Conservation (phyloP, 2,113 vertebrate genomes). For the Ginglymostoma cirratum region DNA sequence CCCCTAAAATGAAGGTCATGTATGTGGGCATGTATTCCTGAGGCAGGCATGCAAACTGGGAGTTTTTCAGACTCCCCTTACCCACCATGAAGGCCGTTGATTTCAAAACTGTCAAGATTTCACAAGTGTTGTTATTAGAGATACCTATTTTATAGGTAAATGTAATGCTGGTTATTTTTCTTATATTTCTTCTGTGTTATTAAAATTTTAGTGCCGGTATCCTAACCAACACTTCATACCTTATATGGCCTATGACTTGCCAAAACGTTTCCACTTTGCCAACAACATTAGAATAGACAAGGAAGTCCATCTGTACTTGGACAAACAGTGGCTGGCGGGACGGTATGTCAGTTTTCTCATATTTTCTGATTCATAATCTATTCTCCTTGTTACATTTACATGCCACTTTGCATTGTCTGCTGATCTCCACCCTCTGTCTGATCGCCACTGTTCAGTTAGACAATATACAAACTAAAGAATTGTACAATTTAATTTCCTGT, state of each 20-base stretch:
- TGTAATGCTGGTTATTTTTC: neutral
- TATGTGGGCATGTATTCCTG: no score
- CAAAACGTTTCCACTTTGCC: slow-evolving; percentile 86
- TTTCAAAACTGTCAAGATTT: neutral
- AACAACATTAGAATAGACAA: slow-evolving; percentile 81
- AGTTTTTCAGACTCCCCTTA: no score
- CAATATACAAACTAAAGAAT: neutral
- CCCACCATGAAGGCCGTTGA: neutral
- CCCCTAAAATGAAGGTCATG: no score
- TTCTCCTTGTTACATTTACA: neutral
- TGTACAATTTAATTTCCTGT: neutral
- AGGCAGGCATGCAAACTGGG: no score
- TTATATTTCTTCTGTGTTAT: neutral
- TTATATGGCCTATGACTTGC: slow-evolving; percentile 79
- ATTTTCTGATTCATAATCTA: neutral
- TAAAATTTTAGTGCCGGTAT: slow-evolving; percentile 68
- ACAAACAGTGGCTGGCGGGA: slow-evolving; percentile 73
- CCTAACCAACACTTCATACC: slow-evolving; percentile 76
- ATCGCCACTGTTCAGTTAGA: neutral
- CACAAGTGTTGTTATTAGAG: neutral
- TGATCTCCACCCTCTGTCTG: neutral
- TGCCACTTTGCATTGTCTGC: neutral
- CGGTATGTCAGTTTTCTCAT: slow-evolving; percentile 54
- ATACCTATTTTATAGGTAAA: neutral
- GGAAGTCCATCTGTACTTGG: slow-evolving; percentile 73